Conservation (phyloP, 2,797 vertebrate genomes). For the Morus bassanus region DNA sequence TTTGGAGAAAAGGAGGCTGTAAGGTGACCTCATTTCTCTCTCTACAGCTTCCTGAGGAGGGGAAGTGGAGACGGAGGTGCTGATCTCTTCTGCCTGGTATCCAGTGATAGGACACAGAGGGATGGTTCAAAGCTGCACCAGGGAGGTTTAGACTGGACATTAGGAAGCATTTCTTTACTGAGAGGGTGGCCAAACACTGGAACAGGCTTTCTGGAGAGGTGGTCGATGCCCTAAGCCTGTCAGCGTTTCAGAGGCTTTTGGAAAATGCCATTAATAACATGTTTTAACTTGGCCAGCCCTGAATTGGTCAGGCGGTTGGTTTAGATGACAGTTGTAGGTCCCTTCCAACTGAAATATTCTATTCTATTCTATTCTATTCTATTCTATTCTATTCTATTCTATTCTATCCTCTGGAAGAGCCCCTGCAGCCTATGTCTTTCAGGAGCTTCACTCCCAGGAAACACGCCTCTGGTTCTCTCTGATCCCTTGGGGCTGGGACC, state of each 20-base stretch:
- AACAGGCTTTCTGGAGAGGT: background rate
- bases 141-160: background rate
- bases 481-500: background rate
- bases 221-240: background rate
- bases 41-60: background rate
- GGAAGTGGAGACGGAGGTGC: background rate
- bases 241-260: background rate
- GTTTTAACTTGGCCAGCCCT: background rate
- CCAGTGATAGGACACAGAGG: fast-evolving
- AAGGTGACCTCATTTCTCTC: background rate
- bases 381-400: background rate
- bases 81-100: background rate
- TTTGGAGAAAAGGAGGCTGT: background rate
- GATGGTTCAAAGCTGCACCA: background rate
- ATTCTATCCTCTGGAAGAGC: background rate
- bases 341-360: background rate
- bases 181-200: background rate
- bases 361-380: background rate
- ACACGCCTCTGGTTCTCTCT: background rate
- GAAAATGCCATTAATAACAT: background rate
- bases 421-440: background rate
- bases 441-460: background rate
- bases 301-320: background rate
- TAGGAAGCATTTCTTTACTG: background rate
- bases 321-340: background rate